Conservation (phyloP, 2,113 vertebrate genomes). For the Thalassoma bifasciatum region DNA sequence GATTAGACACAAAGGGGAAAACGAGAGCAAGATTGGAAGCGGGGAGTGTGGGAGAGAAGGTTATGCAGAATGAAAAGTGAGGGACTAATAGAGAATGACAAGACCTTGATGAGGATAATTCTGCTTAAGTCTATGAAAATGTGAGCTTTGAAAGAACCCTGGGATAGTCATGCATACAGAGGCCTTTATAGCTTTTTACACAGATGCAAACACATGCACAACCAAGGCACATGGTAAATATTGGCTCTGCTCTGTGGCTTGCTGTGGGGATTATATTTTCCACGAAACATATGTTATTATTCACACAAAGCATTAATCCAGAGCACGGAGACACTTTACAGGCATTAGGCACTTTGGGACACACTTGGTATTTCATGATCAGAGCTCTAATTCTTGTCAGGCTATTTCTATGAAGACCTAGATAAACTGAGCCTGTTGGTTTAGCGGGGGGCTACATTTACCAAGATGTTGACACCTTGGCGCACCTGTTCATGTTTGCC, state of each 20-base stretch:
- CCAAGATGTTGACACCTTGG: too few species aligned
- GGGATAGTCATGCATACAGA: conserved; percentile 6
- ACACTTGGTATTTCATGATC: neutral
- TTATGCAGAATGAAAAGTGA: conserved; percentile 22
- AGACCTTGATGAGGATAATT: conserved; percentile 60
- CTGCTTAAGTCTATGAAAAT: conserved; percentile 45
- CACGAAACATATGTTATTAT: neutral
- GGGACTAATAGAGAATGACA: conserved; percentile 23
- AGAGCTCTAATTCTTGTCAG: neutral
- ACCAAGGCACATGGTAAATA: conserved; percentile 12
- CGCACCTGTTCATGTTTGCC: neutral
- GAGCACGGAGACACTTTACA: neutral
- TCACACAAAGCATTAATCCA: neutral
- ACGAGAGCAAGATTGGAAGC: conserved; percentile 11
- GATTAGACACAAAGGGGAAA: conserved; percentile 46
- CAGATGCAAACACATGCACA: neutral
- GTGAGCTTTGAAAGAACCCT: conserved; percentile 20
- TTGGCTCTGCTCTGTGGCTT: neutral
- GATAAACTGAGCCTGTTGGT: neutral
- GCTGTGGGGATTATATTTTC: conserved; percentile 1
- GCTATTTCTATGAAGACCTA: neutral
- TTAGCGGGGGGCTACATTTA: neutral
- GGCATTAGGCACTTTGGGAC: neutral
- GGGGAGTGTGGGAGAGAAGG: conserved; percentile 29
- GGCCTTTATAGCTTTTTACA: too few species aligned